A percentile compares a stretch with the other conserved stretches of the same genome.
These are phyloP conservation scores for Erethizon dorsatum DNA, from an alignment of 2,797 vertebrate genomes.

Conservation along the genomic window DNA sequence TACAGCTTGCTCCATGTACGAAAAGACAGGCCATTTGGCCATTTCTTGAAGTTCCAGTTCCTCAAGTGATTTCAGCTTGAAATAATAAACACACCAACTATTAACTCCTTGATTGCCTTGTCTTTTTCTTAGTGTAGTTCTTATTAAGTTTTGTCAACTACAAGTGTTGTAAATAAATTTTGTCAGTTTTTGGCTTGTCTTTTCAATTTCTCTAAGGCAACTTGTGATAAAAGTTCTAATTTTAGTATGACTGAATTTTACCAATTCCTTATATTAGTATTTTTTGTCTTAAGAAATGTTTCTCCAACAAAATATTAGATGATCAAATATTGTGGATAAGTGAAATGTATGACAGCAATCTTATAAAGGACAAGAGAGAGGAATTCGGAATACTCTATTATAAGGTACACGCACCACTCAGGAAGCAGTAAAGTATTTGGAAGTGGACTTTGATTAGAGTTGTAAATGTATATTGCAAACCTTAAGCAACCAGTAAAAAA, in stretches of 20 bases:
- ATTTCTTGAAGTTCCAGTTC: background rate
- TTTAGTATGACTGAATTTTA: constrained; percentile 30
- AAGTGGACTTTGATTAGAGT: background rate
- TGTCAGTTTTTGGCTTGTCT: background rate
- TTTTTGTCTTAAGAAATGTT: background rate
- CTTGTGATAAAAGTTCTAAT: background rate
- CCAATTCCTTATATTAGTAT: background rate
- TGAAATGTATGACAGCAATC: background rate
- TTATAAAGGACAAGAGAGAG: background rate
- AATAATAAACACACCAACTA: background rate
- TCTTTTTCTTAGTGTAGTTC: background rate
- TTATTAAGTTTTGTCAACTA: background rate
- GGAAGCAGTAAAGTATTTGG: background rate
- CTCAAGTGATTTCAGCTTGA: constrained; percentile 4
- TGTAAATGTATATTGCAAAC: background rate
- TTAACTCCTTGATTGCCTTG: background rate
- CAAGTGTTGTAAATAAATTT: background rate
- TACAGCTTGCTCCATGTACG: background rate
- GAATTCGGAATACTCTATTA: background rate
- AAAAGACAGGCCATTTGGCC: background rate
- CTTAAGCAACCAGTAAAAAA: background rate
- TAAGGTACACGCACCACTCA: background rate
- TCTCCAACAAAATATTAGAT: background rate
- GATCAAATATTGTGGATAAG: background rate
- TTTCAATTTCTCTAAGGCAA: background rate